Evolutionary conservation across 2,888 invertebrate genomes (phyloP).

Genomic region (Heteromyza rotundicornis): DNA sequence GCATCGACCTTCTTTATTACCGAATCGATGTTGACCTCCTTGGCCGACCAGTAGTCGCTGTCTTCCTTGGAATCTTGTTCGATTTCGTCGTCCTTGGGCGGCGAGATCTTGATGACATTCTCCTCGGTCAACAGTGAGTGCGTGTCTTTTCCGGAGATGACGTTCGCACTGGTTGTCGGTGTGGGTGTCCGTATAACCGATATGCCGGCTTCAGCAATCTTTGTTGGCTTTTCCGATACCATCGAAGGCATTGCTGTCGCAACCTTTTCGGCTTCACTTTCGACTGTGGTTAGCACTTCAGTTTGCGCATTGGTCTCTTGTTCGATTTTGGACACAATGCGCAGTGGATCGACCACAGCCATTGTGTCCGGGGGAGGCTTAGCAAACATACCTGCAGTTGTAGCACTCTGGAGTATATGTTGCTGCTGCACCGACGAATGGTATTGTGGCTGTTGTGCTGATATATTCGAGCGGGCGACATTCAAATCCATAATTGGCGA

Average conservation of each 20-base stretch:
- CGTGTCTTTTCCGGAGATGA: conserved; percentile 14
- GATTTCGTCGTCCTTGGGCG: conserved; percentile 56
- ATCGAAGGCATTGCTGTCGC: no score
- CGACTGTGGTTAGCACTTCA: conserved; percentile 26
- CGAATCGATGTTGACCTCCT: conserved; percentile 80
- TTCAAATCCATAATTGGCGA: no score
- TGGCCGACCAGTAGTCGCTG: conserved; percentile 79
- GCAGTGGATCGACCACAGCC: neutral
- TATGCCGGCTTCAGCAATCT: conserved; percentile 36
- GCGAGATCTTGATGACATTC: conserved; percentile 55
- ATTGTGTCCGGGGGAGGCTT: neutral
- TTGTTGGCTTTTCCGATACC: neutral
- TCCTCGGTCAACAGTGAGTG: conserved; percentile 53
- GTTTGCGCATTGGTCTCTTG: conserved; percentile 31
- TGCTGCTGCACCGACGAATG: conserved; percentile 27
- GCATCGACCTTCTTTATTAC: conserved; percentile 80
- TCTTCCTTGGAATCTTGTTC: conserved; percentile 71
- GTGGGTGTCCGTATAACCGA: conserved; percentile 45
- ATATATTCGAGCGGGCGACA: no score
- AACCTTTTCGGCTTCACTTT: neutral
- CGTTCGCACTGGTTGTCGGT: conserved; percentile 25
- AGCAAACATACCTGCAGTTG: conserved; percentile 3
- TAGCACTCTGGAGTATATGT: conserved; percentile 15
- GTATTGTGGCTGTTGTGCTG: conserved; percentile 25
- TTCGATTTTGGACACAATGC: neutral